Evolutionary conservation across 2,797 vertebrate genomes (phyloP).

Genomic region (Lagodon rhomboides): DNA sequence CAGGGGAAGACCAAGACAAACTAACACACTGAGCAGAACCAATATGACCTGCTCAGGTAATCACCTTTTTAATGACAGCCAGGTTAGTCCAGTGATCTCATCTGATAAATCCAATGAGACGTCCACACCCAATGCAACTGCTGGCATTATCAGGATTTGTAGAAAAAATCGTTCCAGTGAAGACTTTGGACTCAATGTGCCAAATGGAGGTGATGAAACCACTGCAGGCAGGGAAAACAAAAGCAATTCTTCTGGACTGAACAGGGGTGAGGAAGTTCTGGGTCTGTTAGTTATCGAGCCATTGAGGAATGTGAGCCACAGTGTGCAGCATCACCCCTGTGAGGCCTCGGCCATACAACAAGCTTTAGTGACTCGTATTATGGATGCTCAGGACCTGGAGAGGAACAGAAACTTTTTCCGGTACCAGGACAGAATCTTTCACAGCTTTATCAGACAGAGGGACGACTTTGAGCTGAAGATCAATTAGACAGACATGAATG

Average conservation of each 20-base stretch:
- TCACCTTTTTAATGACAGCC: conserved; percentile 21
- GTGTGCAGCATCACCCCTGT: conserved; percentile 71
- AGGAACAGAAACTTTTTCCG: conserved; percentile 68
- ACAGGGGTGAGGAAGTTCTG: background rate
- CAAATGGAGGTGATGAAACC: background rate
- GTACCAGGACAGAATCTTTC: conserved; percentile 33
- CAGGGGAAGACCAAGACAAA: background rate
- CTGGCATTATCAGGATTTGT: conserved; percentile 4
- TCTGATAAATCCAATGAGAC: conserved; percentile 21
- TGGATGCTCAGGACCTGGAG: conserved; percentile 71
- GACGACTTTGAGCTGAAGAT: conserved; percentile 61
- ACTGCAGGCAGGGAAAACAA: background rate
- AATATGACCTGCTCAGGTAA: conserved; percentile 32
- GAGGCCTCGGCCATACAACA: conserved; percentile 74
- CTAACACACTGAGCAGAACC: background rate
- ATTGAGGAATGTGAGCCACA: conserved; percentile 71
- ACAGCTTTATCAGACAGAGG: conserved; percentile 63
- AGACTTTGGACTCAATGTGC: conserved; percentile 7
- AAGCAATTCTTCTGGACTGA: background rate
- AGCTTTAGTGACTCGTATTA: conserved; percentile 67
- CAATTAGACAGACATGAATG: background rate
- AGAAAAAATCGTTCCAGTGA: conserved; percentile 1
- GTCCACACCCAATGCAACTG: background rate
- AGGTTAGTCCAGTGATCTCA: background rate
- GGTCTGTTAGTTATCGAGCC: conserved; percentile 75